Evolutionary conservation across 2,888 invertebrate genomes (phyloP).

Genomic region (Embidobia sp.): DNA sequence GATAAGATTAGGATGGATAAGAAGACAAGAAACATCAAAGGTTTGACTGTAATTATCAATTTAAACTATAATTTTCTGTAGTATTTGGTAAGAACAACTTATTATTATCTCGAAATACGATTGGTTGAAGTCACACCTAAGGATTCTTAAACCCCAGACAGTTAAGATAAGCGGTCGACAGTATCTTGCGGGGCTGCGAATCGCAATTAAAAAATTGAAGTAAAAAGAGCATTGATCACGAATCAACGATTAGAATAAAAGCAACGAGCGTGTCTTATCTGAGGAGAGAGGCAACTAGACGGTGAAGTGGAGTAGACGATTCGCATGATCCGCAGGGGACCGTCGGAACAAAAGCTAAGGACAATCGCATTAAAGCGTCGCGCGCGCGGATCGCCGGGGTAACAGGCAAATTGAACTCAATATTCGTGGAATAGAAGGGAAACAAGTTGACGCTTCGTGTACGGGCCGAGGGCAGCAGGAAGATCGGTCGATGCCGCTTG

Average conservation of each 20-base stretch:
- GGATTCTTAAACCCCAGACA: too few species aligned
- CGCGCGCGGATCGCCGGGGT: slow-evolving; percentile 67
- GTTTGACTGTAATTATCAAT: too few species aligned
- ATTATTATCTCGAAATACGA: too few species aligned
- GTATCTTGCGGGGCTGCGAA: slow-evolving; percentile 6
- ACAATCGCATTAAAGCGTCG: slow-evolving; percentile 76
- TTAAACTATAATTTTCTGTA: too few species aligned
- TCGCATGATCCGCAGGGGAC: slow-evolving; percentile 68
- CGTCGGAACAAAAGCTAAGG: slow-evolving; percentile 71
- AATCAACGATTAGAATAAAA: slow-evolving; percentile 60
- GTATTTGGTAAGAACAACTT: too few species aligned
- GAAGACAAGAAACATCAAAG: too few species aligned
- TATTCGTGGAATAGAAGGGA: slow-evolving; percentile 80
- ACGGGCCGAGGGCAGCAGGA: slow-evolving; percentile 77
- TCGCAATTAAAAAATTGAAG: slow-evolving; percentile 38
- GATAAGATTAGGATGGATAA: too few species aligned
- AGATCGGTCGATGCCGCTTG: slow-evolving; percentile 81
- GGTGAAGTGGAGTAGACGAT: slow-evolving; percentile 35
- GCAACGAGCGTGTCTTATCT: slow-evolving; percentile 57
- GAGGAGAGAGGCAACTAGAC: background rate
- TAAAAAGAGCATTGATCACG: slow-evolving; percentile 62
- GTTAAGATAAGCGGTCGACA: slow-evolving; percentile 42
- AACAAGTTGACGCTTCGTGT: slow-evolving; percentile 80
- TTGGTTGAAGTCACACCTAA: too few species aligned
- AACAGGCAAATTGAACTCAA: slow-evolving; percentile 79